Base-by-base conservation (phyloP, 2,888 invertebrate species). In the Carcina quercana region DNA sequence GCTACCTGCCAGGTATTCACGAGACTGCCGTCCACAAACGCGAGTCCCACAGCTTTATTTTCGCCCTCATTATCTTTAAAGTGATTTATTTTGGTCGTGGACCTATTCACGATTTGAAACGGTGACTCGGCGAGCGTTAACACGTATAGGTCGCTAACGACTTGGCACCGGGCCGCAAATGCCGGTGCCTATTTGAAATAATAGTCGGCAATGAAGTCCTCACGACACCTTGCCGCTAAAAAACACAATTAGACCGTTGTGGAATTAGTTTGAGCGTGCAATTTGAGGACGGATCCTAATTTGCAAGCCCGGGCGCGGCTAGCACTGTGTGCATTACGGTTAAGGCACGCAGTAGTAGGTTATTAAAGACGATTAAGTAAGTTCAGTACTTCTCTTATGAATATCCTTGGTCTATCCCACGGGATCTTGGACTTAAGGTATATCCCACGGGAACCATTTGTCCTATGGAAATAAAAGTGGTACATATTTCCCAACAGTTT, bases 11-110 rank as follows among this genome's bases (percentile, higher is more conserved):
- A 78, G 48, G 50, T 48, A 49, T 54, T 55, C 53, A 51, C 63
- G 53, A 60, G 59, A 59, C 67, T 61, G 69, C 70, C 63, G 59
- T 53, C 65, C 67, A 52, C 70, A 64, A 67, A 65, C 66, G 56
- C 67, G 64, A 73, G 61, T 70, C 66, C 69, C 69, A 66, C 60
- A 62, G 60, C 70, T 79, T 75, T 78, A 82, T 82, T 82, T 79
- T 75, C 62, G 74, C 65, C 65, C 76, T 79, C 79, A 79, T 83
- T 83, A 83, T 80, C 72, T 71, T 65, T 63, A 59, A 68, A 78
- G 72, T 71, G 75, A 78, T 80, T 79, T 79, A 83, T 83, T 80
- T 78, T 65, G 47, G 67, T 59, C 62, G 46, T 48, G 49, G 53
- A 61, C 56, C 57, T 63, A 65, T 63, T 64, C 55, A 61, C 55